Conservation (phyloP, 1,140 invertebrate species). For the Drosophila subobscura region DNA sequence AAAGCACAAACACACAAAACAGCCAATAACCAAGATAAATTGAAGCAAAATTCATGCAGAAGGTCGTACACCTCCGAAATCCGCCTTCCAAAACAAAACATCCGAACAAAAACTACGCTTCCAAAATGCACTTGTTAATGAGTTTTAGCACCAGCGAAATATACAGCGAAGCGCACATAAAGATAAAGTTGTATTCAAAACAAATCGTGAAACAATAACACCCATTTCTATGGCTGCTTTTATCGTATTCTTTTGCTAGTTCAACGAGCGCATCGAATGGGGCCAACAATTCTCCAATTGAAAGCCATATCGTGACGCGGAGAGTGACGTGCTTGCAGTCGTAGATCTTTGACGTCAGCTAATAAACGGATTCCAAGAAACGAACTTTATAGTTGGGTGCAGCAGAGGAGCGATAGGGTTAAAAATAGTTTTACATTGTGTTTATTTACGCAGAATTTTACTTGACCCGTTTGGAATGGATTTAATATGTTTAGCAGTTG, state of each 20-base stretch:
- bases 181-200: slow-evolving; percentile 62
- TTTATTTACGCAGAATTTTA: not conserved
- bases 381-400: not conserved
- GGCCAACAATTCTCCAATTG: slow-evolving; percentile 35
- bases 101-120: not conserved
- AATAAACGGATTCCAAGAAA: slow-evolving; percentile 49
- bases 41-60: slow-evolving; percentile 37
- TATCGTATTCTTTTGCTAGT: not conserved
- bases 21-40: slow-evolving; percentile 31
- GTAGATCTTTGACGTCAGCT: slow-evolving; percentile 49
- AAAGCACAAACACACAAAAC: too few relatives aligned
- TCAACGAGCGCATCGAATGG: slow-evolving; percentile 66
- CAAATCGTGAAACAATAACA: slow-evolving; percentile 57
- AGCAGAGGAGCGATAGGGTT: slow-evolving; percentile 11
- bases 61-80: slow-evolving; percentile 2
- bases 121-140: slow-evolving; percentile 63
- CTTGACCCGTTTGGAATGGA: too few relatives aligned
- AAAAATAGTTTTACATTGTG: slow-evolving; percentile 12
- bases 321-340: slow-evolving; percentile 30
- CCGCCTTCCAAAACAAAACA: slow-evolving; percentile 9
- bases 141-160: slow-evolving; percentile 46
- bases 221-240: not conserved
- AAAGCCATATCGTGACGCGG: slow-evolving; percentile 46
- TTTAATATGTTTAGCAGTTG: too few relatives aligned
- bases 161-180: slow-evolving; percentile 46